Conservation (phyloP, 1,140 invertebrate genomes). For the Panonychus citri region DNA sequence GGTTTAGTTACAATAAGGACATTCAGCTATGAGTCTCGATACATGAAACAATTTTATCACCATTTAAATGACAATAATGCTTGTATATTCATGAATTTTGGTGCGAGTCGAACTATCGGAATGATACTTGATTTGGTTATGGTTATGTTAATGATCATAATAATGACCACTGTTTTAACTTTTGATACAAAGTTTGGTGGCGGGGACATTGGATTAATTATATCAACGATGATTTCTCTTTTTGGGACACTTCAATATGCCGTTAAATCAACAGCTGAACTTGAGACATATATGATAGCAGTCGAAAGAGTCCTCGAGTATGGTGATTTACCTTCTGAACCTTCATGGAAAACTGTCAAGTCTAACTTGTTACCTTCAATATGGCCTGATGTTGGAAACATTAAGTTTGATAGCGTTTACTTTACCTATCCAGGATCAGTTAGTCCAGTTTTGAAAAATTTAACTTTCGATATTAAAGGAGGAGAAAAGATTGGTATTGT, state of each 20-base stretch:
- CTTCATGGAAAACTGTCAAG: neutral
- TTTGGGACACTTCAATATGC: conserved; percentile 59
- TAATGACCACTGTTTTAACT: conserved; percentile 13
- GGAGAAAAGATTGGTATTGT: conserved; percentile 23
- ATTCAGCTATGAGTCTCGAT: conserved; percentile 31
- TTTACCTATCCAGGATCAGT: conserved; percentile 40
- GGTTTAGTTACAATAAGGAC: conserved; percentile 29
- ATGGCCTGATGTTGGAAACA: conserved; percentile 43
- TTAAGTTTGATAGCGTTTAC: conserved; percentile 40
- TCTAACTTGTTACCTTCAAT: conserved; percentile 6
- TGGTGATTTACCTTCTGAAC: conserved; percentile 22
- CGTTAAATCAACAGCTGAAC: conserved; percentile 51
- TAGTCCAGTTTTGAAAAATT: conserved; percentile 34
- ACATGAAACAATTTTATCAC: conserved; percentile 58
- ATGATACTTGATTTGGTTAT: conserved; percentile 53
- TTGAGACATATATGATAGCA: conserved; percentile 49
- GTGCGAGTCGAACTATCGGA: conserved; percentile 56
- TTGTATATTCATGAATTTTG: conserved; percentile 43
- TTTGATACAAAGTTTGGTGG: conserved; percentile 18
- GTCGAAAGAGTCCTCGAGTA: conserved; percentile 43
- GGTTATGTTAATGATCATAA: conserved; percentile 35
- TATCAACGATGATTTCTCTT: conserved; percentile 47
- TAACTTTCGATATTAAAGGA: conserved; percentile 29
- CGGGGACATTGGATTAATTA: conserved; percentile 48
- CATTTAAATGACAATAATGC: conserved; percentile 45